Evolutionary conservation across 2,797 vertebrate genomes (phyloP).

Genomic region (Atherinosoma microstoma): DNA sequence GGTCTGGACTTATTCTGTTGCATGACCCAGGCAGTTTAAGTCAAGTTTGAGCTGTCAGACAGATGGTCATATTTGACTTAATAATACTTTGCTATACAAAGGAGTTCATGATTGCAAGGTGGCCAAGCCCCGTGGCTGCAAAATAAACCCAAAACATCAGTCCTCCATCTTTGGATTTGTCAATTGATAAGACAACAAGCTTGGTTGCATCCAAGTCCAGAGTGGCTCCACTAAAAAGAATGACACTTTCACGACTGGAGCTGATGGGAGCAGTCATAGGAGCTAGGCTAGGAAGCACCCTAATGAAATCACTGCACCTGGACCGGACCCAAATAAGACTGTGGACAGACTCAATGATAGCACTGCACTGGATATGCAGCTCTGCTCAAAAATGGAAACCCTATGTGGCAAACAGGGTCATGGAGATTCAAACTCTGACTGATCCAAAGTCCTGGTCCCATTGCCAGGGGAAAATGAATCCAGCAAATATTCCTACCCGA

Average conservation of each 20-base stretch:
- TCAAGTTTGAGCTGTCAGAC: too few relatives aligned
- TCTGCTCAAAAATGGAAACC: conserved; percentile 7
- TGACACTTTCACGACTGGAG: conserved; percentile 10
- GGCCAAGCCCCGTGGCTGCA: too few relatives aligned
- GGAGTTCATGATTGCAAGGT: too few relatives aligned
- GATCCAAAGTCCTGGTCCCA: conserved; percentile 28
- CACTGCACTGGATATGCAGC: conserved; percentile 6
- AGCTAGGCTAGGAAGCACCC: background rate
- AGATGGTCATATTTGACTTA: too few relatives aligned
- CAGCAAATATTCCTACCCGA: conserved; percentile 21
- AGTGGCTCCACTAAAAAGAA: conserved; percentile 10
- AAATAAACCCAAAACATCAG: too few relatives aligned
- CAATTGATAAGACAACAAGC: background rate
- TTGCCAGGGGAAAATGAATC: conserved; percentile 20
- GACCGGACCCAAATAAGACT: background rate
- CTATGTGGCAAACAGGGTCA: conserved; percentile 34
- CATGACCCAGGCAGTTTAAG: too few relatives aligned
- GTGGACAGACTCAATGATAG: conserved; percentile 26
- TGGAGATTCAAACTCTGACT: conserved; percentile 38
- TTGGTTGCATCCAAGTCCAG: conserved; percentile 5
- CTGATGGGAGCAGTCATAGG: conserved; percentile 7
- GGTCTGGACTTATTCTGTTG: too few relatives aligned
- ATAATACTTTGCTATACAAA: too few relatives aligned
- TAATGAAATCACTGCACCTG: background rate
- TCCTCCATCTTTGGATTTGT: too few relatives aligned